Conservation (phyloP, 2,797 vertebrate species). For the Poecilia picta region DNA sequence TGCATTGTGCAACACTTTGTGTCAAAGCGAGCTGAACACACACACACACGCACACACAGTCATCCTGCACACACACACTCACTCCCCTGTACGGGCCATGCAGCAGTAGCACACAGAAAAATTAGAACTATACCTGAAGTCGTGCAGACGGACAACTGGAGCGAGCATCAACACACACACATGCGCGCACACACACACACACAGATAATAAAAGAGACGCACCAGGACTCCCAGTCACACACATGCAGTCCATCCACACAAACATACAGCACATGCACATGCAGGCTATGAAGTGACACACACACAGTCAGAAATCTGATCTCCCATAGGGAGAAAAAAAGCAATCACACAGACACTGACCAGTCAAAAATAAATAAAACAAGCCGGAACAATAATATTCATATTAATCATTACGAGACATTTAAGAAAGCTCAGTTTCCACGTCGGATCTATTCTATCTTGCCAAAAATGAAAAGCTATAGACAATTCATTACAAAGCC, state of each 20-base stretch:
- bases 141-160: constrained; percentile 86
- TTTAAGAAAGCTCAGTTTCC: constrained; percentile 75
- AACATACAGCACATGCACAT: constrained; percentile 72
- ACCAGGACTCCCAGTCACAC: constrained; percentile 51
- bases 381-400: constrained; percentile 75
- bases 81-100: constrained; percentile 79
- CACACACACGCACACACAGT: background rate
- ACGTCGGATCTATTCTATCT: constrained; percentile 62
- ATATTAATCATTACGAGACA: constrained; percentile 73
- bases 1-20: constrained; percentile 78
- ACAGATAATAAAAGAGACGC: constrained; percentile 42
- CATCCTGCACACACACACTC: constrained; percentile 20
- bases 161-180: constrained; percentile 55
- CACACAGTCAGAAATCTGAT: constrained; percentile 75
- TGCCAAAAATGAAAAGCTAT: constrained; percentile 68
- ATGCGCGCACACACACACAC: background rate
- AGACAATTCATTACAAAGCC: constrained; percentile 82
- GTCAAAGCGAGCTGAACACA: constrained; percentile 62
- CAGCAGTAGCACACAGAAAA: constrained; percentile 84
- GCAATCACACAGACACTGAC: constrained; percentile 77
- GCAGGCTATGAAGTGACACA: constrained; percentile 73
- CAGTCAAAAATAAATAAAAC: constrained; percentile 78
- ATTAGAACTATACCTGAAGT: constrained; percentile 80
- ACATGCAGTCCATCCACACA: constrained; percentile 67
- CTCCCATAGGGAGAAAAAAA: constrained; percentile 85